phyloP scores from a whole-genome alignment of 2,113 vertebrate species.

The Pedionomus torquatus region DNA sequence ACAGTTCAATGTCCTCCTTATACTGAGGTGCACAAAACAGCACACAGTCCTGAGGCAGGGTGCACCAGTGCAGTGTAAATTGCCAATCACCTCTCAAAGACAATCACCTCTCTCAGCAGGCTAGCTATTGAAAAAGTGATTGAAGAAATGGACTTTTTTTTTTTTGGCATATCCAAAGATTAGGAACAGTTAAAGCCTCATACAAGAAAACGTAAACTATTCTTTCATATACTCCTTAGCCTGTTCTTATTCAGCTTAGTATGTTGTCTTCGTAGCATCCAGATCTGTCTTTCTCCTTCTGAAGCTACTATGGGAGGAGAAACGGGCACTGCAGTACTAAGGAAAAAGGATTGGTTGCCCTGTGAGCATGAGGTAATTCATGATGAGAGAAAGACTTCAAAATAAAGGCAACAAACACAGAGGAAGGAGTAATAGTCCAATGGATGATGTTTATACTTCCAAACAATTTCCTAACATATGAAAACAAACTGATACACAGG shows the following conservation, averaged over 20 bases:
- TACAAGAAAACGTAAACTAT: background rate
- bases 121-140: background rate
- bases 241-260: background rate
- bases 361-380: background rate
- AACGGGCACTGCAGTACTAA: background rate
- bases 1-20: background rate
- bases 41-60: background rate
- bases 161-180: background rate
- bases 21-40: background rate
- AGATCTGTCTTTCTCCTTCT: background rate
- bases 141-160: background rate
- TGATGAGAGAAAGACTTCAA: background rate
- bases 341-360: background rate
- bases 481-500: background rate
- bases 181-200: background rate
- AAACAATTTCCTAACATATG: background rate
- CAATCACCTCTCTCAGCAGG: background rate
- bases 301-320: background rate
- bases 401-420: background rate
- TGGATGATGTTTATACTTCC: background rate
- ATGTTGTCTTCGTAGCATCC: background rate
- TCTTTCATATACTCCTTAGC: background rate
- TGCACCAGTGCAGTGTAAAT: fast-evolving
- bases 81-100: no score
- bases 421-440: background rate